phyloP scores from a whole-genome alignment of 2,113 vertebrate species.

The Plecotus auritus region DNA sequence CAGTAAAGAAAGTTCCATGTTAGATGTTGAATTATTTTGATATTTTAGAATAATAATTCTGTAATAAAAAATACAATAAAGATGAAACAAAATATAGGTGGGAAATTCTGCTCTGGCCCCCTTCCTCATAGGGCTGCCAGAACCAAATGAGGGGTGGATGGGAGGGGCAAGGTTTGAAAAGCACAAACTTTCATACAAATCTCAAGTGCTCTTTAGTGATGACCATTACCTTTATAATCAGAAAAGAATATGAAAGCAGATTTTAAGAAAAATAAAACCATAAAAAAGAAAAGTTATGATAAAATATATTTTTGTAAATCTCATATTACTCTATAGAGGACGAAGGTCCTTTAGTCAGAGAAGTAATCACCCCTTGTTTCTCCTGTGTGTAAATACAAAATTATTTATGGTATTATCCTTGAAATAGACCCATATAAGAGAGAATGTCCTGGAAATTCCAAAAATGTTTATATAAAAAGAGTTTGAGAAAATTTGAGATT shows the following conservation, averaged over 20 bases:
- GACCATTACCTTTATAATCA: constrained; percentile 6
- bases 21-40: not conserved
- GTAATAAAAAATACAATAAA: not conserved
- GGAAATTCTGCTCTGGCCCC: not conserved
- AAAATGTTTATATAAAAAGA: constrained; percentile 17
- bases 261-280: not conserved
- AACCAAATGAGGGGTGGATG: not conserved
- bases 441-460: constrained; percentile 26
- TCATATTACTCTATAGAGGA: not conserved
- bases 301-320: not conserved
- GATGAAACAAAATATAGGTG: not conserved
- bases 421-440: not conserved
- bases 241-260: not conserved
- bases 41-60: not conserved
- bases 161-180: not conserved
- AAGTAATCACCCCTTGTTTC: constrained; percentile 12
- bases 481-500: not conserved
- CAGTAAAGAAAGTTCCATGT: not conserved
- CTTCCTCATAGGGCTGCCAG: not conserved
- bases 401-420: constrained; percentile 26
- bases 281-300: not conserved
- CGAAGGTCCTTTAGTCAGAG: not conserved
- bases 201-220: not conserved
- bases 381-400: constrained; percentile 9
- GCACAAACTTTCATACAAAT: not conserved